Evolutionary conservation across 2,113 vertebrate species (phyloP), one percentile per base, ranked within the genome.

Genomic region (Nymphicus hollandicus): DNA sequence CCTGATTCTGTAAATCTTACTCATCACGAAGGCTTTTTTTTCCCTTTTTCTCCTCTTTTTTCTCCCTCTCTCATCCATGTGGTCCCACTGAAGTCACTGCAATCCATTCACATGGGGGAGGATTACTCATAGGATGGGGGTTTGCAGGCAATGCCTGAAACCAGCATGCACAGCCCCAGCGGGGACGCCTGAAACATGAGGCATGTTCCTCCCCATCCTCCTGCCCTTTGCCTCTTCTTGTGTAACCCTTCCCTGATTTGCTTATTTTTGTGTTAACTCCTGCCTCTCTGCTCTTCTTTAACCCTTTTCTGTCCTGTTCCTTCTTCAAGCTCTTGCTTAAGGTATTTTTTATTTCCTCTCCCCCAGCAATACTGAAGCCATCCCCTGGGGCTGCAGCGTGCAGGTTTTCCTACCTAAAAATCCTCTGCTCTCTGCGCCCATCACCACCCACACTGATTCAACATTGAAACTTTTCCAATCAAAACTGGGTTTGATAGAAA

Each of bases 141-240:
- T 76, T 90, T 84, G 91, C 79, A 86, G 77, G 64, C 47, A 1
- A 35, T 76, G 82, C 82, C 78, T 64, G 69, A 37, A 60, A 41
- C 79, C 82, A 79, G 53, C 53, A 11, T 28, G 1, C 4, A 5
- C 47, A 81, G 81, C 77, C 72, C 90, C 73, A 28, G 71, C 35
- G 88, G 70, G 66, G 71, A 86, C 9, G 46, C 74, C 68, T 89
- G 94, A 56, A 93, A 73, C 79, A 41, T 6, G 79, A 95, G 74
- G 85, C 66, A 46, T 49, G 44, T 70, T 93, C 71, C 16, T 93
- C 72, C 92, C 91, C 80, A 83, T 90, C 79, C 82, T 94, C 88
- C 85, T 91, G 95, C 74, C 95, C 95, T 95, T 95, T 86, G 91
- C 89, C 77, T 94, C 81, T 50, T 66, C 91, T 89, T 95, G 88